Conservation (phyloP, 2,797 vertebrate genomes). For the Enteromius anoplus region DNA sequence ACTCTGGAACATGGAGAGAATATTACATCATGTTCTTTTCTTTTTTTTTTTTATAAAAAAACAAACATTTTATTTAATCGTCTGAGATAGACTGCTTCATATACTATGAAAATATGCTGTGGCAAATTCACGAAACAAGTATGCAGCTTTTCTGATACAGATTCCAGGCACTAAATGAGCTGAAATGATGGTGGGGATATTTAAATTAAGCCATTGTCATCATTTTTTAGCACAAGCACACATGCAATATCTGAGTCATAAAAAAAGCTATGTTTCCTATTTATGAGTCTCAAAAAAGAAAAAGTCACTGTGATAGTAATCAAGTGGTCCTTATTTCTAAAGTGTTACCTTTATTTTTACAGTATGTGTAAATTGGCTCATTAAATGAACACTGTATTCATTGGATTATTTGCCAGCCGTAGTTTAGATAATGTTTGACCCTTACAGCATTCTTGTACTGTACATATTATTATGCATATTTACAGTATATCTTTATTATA, state of each 20-base stretch:
- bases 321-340: too few species aligned
- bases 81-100: background rate
- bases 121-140: background rate
- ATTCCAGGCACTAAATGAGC: conserved; percentile 4
- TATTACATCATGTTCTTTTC: background rate
- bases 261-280: background rate
- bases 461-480: conserved; percentile 13
- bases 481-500: background rate
- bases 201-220: background rate
- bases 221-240: background rate
- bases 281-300: too few species aligned
- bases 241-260: background rate
- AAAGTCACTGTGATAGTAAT: too few species aligned
- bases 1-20: conserved; percentile 67
- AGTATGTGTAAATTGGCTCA: background rate
- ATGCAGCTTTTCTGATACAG: background rate
- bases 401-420: background rate
- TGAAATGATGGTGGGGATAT: background rate
- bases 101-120: background rate
- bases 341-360: background rate
- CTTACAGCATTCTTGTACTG: background rate
- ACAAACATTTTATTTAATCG: background rate
- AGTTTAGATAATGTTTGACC: background rate
- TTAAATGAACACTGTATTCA: background rate
- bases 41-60: background rate